These are phyloP conservation scores for Imbricaverruca yamaguchii DNA, from an alignment of 2,888 invertebrate genomes.

Conservation along the genomic window DNA sequence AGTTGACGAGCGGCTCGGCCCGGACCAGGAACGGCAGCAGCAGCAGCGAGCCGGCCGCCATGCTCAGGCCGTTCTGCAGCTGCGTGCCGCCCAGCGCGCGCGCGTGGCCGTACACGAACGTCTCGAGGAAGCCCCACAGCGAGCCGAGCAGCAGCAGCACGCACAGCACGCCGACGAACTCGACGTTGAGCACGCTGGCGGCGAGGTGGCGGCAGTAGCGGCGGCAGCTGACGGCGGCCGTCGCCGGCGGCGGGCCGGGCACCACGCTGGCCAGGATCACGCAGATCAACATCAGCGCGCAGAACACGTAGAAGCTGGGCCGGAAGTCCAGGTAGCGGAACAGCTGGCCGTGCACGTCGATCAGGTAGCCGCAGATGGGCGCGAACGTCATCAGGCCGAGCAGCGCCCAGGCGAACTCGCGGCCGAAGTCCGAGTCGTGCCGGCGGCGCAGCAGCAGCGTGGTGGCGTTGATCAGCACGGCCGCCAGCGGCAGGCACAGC, in stretches of 20 bases:
- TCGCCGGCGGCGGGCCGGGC: slow-evolving; percentile 24
- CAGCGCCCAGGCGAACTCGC: slow-evolving; percentile 32
- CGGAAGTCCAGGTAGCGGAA: slow-evolving; percentile 30
- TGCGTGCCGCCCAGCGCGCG: slow-evolving; percentile 50
- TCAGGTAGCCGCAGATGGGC: slow-evolving; percentile 31
- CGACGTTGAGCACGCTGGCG: slow-evolving; percentile 27
- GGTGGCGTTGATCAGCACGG: slow-evolving; percentile 32
- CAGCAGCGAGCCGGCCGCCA: slow-evolving; percentile 60
- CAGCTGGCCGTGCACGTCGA: slow-evolving; percentile 28
- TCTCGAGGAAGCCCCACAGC: slow-evolving; percentile 72
- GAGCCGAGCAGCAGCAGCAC: slow-evolving; percentile 63
- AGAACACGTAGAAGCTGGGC: slow-evolving; percentile 33
- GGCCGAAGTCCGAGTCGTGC: slow-evolving; percentile 33
- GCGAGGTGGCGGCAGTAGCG: slow-evolving; percentile 17
- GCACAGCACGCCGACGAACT: slow-evolving; percentile 47
- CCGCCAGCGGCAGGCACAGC: slow-evolving; percentile 35
- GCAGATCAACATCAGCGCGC: slow-evolving; percentile 30
- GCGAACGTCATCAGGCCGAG: slow-evolving; percentile 32
- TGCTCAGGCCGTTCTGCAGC: slow-evolving; percentile 56
- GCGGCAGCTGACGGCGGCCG: not conserved
- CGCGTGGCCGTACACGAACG: slow-evolving; percentile 62
- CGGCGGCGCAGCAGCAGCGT: slow-evolving; percentile 32
- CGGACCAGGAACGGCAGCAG: slow-evolving; percentile 63
- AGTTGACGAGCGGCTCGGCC: slow-evolving; percentile 74
- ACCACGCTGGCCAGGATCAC: slow-evolving; percentile 30